Evolutionary conservation across 2,113 vertebrate genomes (phyloP), one percentile per base, ranked within the genome.

Genomic region (Heterotis niloticus): DNA sequence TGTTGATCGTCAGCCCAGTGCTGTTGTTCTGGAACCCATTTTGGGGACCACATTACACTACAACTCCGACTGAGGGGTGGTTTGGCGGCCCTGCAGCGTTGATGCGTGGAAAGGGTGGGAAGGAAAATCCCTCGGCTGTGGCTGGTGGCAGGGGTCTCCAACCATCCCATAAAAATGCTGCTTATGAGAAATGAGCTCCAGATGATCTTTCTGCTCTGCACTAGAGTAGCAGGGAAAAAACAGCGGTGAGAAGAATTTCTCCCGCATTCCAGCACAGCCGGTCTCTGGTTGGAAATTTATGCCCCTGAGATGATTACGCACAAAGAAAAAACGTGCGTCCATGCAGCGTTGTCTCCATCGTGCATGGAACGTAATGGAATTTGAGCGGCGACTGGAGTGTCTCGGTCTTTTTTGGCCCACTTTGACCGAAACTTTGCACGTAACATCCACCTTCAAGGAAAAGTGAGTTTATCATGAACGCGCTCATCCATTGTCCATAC

Each of bases 1-100:
- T 82, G 1, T 71, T 76, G 26, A 81, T 80, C 73, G 83, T 87
- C 87, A 85, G 88, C 85, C 84, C n/a, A 78, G 76, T 26, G 4
- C 56, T 75, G 85, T 44, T 7, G 7, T 44, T n/a, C 78, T 76
- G 80, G 69, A 18, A 26, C 23, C 65, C 70, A 81, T 59, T 65
- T 23, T 7, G 59, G 68, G 51, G 76, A 72, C 52, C 18, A 54
- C 20, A 60, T 13, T 28, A 11, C 20, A 34, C 17, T 59, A 26
- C 51, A 10, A 20, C 12, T 18, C 4, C 4, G 20, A 64, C n/a
- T 10, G 13, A 26, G 18, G 20, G 64, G 44, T 10, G 52, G 69
- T 14, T 5, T 10, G 20, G 56, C 7, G 59, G n/a, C 60, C 71
- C 70, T 68, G 28, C 65, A 11, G 79, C 57, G 79, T 74, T 76